Evolutionary conservation across 2,113 vertebrate genomes (phyloP).

Genomic region (Strigops habroptila): DNA sequence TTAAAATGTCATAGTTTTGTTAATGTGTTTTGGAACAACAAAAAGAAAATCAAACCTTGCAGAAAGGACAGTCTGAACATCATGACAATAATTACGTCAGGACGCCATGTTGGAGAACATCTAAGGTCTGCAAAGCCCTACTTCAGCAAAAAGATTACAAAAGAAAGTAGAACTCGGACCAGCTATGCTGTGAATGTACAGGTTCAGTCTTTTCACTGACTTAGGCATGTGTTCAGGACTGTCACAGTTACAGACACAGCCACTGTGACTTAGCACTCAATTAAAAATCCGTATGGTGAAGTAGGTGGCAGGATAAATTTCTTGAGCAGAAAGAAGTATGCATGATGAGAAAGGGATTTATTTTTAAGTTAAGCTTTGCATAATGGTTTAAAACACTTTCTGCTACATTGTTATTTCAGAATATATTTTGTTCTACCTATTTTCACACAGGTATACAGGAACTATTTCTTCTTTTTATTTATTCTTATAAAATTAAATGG

Average conservation of each 20-base stretch:
- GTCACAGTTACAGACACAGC: neutral
- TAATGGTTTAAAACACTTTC: neutral
- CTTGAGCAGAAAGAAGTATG: neutral
- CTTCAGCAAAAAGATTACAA: neutral
- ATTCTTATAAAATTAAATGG: neutral
- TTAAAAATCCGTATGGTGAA: neutral
- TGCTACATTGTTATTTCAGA: neutral
- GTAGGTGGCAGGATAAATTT: slow-evolving; percentile 46
- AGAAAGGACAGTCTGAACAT: neutral
- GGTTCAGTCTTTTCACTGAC: neutral
- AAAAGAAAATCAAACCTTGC: neutral
- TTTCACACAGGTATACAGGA: neutral
- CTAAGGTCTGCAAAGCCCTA: neutral
- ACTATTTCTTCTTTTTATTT: neutral
- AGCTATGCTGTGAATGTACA: neutral
- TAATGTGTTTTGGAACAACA: neutral
- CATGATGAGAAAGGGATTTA: neutral
- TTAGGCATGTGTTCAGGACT: neutral
- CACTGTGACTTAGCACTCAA: neutral
- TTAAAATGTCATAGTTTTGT: neutral
- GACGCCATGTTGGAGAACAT: neutral
- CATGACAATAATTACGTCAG: neutral
- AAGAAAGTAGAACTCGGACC: neutral
- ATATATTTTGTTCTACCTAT: neutral
- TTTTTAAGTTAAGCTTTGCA: neutral